Conservation (phyloP, 1,140 invertebrate species). For the Gryllus bimaculatus region DNA sequence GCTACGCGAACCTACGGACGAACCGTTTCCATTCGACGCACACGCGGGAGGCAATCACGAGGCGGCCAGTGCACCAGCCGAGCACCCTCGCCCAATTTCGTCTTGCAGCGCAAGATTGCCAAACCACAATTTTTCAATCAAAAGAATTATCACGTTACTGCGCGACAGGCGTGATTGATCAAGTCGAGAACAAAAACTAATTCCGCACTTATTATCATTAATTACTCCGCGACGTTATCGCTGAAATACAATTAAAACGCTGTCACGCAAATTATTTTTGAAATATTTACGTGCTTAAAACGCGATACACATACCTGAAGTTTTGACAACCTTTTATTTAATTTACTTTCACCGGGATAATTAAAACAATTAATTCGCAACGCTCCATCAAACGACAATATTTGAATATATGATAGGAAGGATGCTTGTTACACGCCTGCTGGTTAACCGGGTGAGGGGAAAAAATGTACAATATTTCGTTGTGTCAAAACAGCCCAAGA, state of each 20-base stretch:
- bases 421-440: background rate
- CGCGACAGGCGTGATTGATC: background rate
- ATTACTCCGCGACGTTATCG: background rate
- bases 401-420: background rate
- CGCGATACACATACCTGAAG: background rate
- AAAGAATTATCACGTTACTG: background rate
- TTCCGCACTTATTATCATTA: background rate
- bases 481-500: background rate
- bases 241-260: background rate
- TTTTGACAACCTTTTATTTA: constrained; percentile 2
- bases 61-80: no score
- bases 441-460: background rate
- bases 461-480: background rate
- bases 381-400: background rate
- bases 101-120: background rate
- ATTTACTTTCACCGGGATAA: background rate
- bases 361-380: background rate
- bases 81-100: background rate
- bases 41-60: no score
- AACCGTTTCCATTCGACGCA: no score
- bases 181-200: background rate
- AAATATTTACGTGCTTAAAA: background rate
- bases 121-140: background rate
- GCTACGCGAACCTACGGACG: no score
- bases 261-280: background rate